Evolutionary conservation across 2,797 vertebrate genomes (phyloP).

Genomic region (Rhinogobio ventralis): DNA sequence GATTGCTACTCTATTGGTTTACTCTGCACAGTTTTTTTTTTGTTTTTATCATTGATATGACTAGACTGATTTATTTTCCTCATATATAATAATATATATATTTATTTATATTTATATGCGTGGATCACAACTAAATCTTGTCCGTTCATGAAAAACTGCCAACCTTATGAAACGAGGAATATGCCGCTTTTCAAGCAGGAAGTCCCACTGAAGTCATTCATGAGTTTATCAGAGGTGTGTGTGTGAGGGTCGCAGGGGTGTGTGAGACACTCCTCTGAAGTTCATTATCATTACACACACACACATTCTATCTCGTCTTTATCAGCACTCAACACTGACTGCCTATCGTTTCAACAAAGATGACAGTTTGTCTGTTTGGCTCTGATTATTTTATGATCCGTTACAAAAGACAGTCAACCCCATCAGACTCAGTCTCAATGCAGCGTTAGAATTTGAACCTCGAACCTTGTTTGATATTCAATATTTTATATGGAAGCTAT

Average conservation of each 20-base stretch:
- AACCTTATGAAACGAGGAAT: not conserved
- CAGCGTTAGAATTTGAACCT: too few species aligned
- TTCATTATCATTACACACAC: slow-evolving; percentile 41
- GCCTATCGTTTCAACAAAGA: not conserved
- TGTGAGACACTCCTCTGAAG: slow-evolving; percentile 8
- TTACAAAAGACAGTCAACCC: not conserved
- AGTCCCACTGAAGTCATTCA: not conserved
- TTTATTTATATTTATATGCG: too few species aligned
- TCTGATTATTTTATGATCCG: not conserved
- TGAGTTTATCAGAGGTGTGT: slow-evolving; percentile 30
- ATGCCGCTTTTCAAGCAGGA: not conserved
- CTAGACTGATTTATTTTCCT: not conserved
- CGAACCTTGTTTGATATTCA: not conserved
- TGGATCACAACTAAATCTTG: not conserved
- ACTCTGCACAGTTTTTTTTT: not conserved
- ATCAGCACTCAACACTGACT: slow-evolving; percentile 14
- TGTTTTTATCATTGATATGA: not conserved
- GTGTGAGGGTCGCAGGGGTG: slow-evolving; percentile 15
- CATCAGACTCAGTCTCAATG: not conserved
- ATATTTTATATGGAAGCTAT: too few species aligned
- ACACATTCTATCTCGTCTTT: not conserved
- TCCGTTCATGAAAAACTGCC: not conserved
- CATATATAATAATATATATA: too few species aligned
- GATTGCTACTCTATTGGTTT: too few species aligned
- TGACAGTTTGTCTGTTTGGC: not conserved